phyloP scores from a whole-genome alignment of 2,113 vertebrate genomes.

The Clarias batrachus region DNA sequence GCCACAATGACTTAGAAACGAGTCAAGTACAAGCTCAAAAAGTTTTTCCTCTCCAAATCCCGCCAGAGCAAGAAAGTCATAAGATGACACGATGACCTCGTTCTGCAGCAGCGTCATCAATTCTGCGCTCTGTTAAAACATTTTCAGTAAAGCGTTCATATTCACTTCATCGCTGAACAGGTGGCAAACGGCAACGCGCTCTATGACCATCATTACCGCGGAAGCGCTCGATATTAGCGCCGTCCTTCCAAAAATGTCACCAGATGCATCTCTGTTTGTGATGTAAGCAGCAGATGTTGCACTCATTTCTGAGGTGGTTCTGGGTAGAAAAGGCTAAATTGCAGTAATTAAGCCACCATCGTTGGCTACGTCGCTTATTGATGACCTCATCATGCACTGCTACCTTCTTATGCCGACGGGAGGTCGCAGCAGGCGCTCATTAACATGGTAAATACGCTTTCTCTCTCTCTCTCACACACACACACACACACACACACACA shows the following conservation, averaged over 20 bases:
- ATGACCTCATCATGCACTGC: constrained; percentile 24
- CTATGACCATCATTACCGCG: not conserved
- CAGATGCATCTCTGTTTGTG: constrained; percentile 16
- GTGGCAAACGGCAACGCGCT: not conserved
- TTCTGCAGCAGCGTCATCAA: not conserved
- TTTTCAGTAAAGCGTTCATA: not conserved
- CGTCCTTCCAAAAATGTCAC: constrained; percentile 4
- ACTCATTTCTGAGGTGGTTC: constrained; percentile 29
- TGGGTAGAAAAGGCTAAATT: constrained; percentile 30
- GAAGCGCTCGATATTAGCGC: not conserved
- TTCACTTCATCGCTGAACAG: not conserved
- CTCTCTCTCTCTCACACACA: not conserved
- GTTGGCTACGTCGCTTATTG: constrained; percentile 12
- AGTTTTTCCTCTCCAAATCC: not conserved
- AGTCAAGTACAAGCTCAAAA: not conserved
- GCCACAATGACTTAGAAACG: not conserved
- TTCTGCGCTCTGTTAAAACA: not conserved
- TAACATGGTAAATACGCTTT: constrained; percentile 39
- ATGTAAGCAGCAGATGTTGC: constrained; percentile 43
- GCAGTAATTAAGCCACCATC: constrained; percentile 44
- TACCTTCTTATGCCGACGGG: constrained; percentile 9
- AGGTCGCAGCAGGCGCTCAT: constrained; percentile 38
- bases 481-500: not conserved
- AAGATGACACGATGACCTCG: not conserved
- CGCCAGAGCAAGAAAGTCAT: not conserved